Evolutionary conservation across 2,113 vertebrate genomes (phyloP).

Genomic region (Pelmatolapia mariae): DNA sequence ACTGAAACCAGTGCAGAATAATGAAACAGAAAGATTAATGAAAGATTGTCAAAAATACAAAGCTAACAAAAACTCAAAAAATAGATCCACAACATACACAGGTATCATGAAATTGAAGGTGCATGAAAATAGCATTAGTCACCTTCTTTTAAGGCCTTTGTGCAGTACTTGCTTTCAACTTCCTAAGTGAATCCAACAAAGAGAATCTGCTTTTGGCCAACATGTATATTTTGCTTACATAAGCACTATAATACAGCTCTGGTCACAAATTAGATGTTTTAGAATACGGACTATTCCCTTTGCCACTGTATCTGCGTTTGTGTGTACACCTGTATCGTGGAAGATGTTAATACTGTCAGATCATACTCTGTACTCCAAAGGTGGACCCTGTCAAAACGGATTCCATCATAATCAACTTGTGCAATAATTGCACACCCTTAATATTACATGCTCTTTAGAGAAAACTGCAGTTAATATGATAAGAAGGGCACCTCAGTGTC

Average conservation of each 20-base stretch:
- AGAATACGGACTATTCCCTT: neutral
- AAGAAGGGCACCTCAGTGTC: neutral
- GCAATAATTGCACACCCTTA: neutral
- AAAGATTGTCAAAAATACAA: neutral
- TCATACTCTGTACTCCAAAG: neutral
- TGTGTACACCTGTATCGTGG: neutral
- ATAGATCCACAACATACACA: neutral
- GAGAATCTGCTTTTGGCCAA: neutral
- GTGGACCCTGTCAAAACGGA: constrained; percentile 32
- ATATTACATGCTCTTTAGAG: neutral
- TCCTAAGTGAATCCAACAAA: neutral
- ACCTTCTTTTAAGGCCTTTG: neutral
- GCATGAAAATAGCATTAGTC: neutral
- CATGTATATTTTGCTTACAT: neutral
- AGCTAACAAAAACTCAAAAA: neutral
- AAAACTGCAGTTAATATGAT: neutral
- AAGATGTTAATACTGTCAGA: neutral
- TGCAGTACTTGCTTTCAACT: neutral
- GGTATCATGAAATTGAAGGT: neutral
- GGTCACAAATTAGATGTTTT: neutral
- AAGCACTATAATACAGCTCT: neutral
- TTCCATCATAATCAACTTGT: constrained; percentile 49
- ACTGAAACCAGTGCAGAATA: neutral
- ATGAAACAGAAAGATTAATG: neutral
- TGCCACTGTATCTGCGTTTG: neutral